Evolutionary conservation across 2,797 vertebrate genomes (phyloP).

Genomic region (Podargus strigoides): DNA sequence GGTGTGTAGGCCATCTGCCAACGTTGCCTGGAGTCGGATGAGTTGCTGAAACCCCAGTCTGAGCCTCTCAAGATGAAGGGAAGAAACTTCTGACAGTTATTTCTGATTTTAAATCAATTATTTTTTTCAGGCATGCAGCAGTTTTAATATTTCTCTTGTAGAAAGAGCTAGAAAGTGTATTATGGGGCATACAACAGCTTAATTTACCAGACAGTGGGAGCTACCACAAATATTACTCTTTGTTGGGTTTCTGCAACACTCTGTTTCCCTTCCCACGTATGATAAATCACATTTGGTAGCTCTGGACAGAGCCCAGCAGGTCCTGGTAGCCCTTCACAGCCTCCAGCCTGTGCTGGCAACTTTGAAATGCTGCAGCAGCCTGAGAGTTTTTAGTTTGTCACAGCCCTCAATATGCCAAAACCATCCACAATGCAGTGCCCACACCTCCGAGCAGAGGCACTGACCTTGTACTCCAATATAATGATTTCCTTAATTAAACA

Average conservation of each 20-base stretch:
- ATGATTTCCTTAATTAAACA: neutral
- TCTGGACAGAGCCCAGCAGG: neutral
- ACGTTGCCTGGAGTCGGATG: neutral
- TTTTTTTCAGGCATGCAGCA: neutral
- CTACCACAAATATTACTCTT: neutral
- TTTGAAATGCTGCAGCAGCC: neutral
- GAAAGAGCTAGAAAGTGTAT: neutral
- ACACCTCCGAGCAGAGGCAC: neutral
- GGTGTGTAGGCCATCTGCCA: neutral
- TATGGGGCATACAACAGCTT: neutral
- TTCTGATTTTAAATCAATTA: neutral
- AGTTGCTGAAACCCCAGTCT: neutral
- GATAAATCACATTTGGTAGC: neutral
- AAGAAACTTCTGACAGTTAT: neutral
- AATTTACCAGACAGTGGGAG: neutral
- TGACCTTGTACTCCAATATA: fast-evolving
- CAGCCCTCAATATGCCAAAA: neutral
- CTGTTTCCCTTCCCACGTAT: fast-evolving
- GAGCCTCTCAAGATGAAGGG: neutral
- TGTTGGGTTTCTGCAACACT: neutral
- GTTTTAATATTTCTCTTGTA: neutral
- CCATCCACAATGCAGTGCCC: neutral
- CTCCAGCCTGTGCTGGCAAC: neutral
- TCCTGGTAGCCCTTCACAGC: neutral
- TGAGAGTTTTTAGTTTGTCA: neutral